Evolutionary conservation across 1,140 invertebrate genomes (phyloP).

Genomic region (Drosophila grimshawi): DNA sequence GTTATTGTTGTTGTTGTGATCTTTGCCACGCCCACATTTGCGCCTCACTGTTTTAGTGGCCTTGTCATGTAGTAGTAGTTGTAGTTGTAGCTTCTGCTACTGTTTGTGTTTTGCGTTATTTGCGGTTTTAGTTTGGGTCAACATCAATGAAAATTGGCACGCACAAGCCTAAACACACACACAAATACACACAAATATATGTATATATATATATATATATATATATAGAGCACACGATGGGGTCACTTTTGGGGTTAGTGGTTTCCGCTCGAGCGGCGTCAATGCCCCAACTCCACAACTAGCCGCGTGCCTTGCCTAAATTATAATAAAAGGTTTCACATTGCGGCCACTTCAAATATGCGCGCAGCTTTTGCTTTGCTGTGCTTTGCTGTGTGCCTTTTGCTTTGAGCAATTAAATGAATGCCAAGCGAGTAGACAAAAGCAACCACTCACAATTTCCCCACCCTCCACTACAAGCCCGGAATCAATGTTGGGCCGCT

Average conservation of each 20-base stretch:
- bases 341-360: slow-evolving; percentile 58
- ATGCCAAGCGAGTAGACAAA: slow-evolving; percentile 54
- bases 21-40: slow-evolving; percentile 29
- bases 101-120: slow-evolving; percentile 75
- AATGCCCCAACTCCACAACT: slow-evolving; percentile 14
- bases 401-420: slow-evolving; percentile 69
- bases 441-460: neutral
- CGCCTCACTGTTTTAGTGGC: slow-evolving; percentile 21
- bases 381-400: slow-evolving; percentile 22
- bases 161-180: slow-evolving; percentile 38
- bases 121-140: slow-evolving; percentile 78
- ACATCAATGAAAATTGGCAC: slow-evolving; percentile 66
- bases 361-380: slow-evolving; percentile 46
- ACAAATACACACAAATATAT: slow-evolving; percentile 5
- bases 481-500: slow-evolving; percentile 31
- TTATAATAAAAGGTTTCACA: slow-evolving; percentile 77
- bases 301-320: slow-evolving; percentile 66
- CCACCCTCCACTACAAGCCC: neutral
- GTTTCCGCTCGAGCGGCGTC: slow-evolving; percentile 60
- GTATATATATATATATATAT: neutral
- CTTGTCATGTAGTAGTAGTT: slow-evolving; percentile 39
- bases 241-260: slow-evolving; percentile 41
- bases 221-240: slow-evolving; percentile 4
- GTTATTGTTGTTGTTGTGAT: slow-evolving; percentile 26
- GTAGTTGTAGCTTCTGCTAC: slow-evolving; percentile 11